These are phyloP conservation scores for Paradoxurus hermaphroditus DNA, from an alignment of 2,113 vertebrate genomes.

Conservation along the genomic window DNA sequence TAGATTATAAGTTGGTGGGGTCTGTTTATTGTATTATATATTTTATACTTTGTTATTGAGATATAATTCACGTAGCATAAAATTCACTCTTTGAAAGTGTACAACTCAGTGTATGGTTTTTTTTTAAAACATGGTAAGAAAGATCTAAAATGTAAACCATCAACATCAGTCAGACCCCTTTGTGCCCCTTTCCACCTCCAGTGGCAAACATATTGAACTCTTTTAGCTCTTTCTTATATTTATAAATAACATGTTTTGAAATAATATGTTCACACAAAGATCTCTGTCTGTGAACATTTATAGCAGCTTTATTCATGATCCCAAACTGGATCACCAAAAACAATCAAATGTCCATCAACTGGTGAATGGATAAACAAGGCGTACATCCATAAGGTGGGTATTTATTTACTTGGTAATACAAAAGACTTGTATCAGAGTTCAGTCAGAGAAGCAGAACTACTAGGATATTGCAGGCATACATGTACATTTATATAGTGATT, in stretches of 20 bases:
- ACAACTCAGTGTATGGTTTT: background rate
- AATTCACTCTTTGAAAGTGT: slow-evolving; percentile 15
- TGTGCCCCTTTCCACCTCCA: background rate
- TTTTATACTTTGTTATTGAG: background rate
- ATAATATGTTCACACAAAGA: background rate
- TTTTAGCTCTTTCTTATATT: background rate
- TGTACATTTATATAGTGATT: background rate
- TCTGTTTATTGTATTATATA: slow-evolving; percentile 54
- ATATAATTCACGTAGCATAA: background rate
- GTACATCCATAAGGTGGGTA: background rate
- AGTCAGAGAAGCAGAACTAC: background rate
- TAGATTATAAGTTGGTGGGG: slow-evolving; percentile 31
- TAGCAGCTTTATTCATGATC: background rate
- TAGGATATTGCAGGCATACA: background rate
- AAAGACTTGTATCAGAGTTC: background rate
- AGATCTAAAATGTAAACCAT: slow-evolving; percentile 24
- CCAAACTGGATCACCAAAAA: background rate
- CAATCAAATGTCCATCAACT: background rate
- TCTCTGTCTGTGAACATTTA: background rate
- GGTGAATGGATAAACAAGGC: background rate
- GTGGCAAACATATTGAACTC: background rate
- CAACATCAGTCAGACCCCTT: background rate
- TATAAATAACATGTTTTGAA: background rate
- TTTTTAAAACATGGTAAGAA: background rate
- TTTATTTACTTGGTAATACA: background rate